These are phyloP conservation scores for Plagodis pulveraria DNA, from an alignment of 2,888 invertebrate species.

Conservation along the genomic window DNA sequence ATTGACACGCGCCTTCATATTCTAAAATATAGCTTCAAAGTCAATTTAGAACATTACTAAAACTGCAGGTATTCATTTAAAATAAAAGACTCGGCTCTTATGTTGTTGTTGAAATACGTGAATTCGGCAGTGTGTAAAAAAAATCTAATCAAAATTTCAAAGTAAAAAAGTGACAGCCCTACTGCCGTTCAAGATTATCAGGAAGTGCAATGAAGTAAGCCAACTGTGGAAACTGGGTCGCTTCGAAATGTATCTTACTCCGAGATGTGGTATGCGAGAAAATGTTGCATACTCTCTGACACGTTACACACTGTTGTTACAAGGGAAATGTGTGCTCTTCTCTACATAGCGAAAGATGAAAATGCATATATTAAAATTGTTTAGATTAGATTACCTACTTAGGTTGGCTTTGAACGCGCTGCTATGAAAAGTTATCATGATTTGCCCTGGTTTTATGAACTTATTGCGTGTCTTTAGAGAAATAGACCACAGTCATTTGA, in stretches of 20 bases:
- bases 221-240: constrained; percentile 52
- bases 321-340: constrained; percentile 3
- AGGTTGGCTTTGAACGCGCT: neutral
- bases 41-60: no score
- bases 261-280: constrained; percentile 6
- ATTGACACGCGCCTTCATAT: no score
- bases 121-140: neutral
- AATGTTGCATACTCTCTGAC: constrained; percentile 3
- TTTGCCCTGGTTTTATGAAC: no score
- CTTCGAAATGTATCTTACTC: constrained; percentile 26
- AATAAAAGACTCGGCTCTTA: no score
- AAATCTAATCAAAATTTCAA: neutral
- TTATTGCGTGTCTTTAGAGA: no score
- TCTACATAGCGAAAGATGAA: neutral
- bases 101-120: no score
- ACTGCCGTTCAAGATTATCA: constrained; percentile 35
- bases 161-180: constrained; percentile 18
- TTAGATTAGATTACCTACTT: no score
- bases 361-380: neutral
- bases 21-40: no score
- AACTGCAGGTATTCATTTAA: no score
- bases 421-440: no score
- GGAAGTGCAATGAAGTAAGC: constrained; percentile 40
- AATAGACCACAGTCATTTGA: no score
- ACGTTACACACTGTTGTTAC: constrained; percentile 13